These are phyloP conservation scores for Zophobas morio DNA, from an alignment of 1,140 invertebrate genomes.

Conservation along the genomic window DNA sequence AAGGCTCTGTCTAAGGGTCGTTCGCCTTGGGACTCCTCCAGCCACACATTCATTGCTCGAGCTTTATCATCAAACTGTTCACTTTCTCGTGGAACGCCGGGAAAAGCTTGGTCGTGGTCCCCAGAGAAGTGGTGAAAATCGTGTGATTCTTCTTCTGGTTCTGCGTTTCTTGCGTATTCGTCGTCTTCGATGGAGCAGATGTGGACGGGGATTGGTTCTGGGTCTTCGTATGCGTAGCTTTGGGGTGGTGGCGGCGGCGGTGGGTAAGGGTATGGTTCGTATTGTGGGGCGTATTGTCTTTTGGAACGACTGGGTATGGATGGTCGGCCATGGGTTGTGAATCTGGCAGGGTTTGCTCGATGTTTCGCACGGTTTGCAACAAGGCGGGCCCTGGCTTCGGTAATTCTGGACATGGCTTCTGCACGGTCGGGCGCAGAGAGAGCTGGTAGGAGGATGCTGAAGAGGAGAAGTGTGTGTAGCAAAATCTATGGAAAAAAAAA, in stretches of 20 bases:
- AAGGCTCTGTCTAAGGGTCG: neutral
- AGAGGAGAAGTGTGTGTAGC: neutral
- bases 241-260: neutral
- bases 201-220: conserved; percentile 6
- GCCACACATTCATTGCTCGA: no score
- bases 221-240: neutral
- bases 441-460: neutral
- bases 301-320: neutral
- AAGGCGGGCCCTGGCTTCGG: conserved; percentile 29
- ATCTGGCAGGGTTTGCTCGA: conserved; percentile 21
- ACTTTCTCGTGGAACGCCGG: no score
- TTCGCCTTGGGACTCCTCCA: no score
- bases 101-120: no score
- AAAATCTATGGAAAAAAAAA: neutral
- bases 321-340: conserved; percentile 9
- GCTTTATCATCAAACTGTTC: no score
- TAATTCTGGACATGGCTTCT: neutral
- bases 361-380: conserved; percentile 16
- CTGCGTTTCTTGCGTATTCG: neutral
- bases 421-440: conserved; percentile 3
- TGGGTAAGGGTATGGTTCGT: neutral
- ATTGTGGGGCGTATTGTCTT: conserved; percentile 3
- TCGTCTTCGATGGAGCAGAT: conserved; percentile 11
- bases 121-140: neutral
- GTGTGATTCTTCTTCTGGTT: neutral